Base-by-base conservation (phyloP, 2,797 vertebrate species). In the Neosilurus hyrtlii region DNA sequence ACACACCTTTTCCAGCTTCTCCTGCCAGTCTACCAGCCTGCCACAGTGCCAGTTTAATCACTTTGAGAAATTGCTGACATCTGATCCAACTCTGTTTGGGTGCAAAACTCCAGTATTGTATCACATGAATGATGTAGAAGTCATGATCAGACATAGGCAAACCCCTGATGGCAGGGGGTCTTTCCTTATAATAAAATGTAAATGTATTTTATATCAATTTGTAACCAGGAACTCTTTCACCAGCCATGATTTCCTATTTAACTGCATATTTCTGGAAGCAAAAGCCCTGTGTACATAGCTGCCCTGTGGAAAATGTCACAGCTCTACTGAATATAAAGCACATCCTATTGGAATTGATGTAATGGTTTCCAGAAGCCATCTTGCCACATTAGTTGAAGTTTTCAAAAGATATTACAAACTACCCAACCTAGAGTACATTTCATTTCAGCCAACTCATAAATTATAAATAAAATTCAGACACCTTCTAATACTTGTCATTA, bases 61-160 rank as follows among this genome's bases (percentile, higher is more conserved):
- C 43, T 35, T 43, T 62, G 57, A 67, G 75, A 51, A 54, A 59
- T 52, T 59, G 51, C 66, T 82, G 84, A 85, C 83, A 81, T 75
- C 73, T 81, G 79, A 88, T 81, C 73, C 72, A 57, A 22, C 74
- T 87, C 59, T 66, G 70, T 63, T 43, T 68, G 49, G 14, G 79
- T 85, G 74, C 20, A 12, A 66, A 82, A 81, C 75, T 71, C 57
- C 52, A 71, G 49, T 57, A 56, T 62, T 72, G 54, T 70, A 61
- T 49, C 26, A 52, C 56, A 81, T 61, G 66, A 81, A 63, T 77
- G 57, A 81, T 56, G 35, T 20, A 22, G 14, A 59, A 78, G 71
- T 81, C 15, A 6, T 77, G 49, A 84, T 59, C 57, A 62, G 61
- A 63, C 43, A 26, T 61, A 56, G 26, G 16, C 26, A 10, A 56